These are phyloP conservation scores for Orthonyx spaldingii DNA, from an alignment of 2,113 vertebrate genomes.

Conservation along the genomic window DNA sequence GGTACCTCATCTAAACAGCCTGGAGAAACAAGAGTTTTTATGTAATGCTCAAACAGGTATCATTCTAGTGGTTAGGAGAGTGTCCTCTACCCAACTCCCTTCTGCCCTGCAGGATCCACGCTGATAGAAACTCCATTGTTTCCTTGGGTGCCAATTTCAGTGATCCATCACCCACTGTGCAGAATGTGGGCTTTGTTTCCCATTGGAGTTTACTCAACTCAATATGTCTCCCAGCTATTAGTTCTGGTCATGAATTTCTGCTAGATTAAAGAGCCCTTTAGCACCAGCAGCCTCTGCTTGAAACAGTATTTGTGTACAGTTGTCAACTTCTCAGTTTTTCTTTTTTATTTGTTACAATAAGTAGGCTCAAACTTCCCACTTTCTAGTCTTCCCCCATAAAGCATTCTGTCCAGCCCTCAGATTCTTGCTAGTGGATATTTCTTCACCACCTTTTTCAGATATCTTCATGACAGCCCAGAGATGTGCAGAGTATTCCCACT, in stretches of 20 bases:
- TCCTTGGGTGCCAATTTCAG: background rate
- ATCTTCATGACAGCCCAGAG: background rate
- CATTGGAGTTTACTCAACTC: background rate
- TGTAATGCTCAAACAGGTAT: background rate
- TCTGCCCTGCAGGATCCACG: background rate
- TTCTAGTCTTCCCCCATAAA: background rate
- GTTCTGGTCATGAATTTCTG: background rate
- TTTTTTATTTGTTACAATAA: background rate
- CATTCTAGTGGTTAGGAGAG: background rate
- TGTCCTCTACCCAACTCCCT: background rate
- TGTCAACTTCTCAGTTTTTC: background rate
- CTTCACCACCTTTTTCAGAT: background rate
- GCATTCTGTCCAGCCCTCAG: background rate
- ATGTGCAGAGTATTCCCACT: background rate
- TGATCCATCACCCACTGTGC: background rate
- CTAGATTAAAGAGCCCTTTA: background rate
- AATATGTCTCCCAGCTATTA: background rate
- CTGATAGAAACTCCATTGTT: background rate
- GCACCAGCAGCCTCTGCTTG: background rate
- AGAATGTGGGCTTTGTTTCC: background rate
- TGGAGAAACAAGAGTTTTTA: background rate
- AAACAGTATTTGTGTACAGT: background rate
- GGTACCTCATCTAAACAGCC: background rate
- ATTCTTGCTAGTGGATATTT: background rate
- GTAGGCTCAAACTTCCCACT: background rate